A percentile compares a stretch with the other conserved stretches of the same genome.
These are phyloP conservation scores for Steinernema feltiae DNA, from an alignment of 1,140 invertebrate species.

Conservation along the genomic window DNA sequence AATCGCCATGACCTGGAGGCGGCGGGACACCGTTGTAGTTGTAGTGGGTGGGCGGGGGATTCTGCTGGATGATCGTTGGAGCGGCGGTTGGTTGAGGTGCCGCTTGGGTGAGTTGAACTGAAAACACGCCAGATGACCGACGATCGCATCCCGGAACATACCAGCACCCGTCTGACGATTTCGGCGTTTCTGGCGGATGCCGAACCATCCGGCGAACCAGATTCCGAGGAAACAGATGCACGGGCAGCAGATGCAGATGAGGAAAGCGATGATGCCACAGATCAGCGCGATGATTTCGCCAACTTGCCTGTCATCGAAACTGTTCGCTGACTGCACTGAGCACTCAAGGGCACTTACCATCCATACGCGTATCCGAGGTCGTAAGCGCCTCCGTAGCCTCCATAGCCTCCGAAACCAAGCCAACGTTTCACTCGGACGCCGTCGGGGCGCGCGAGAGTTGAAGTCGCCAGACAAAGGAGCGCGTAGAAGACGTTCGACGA, in stretches of 20 bases:
- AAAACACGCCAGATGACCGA: neutral
- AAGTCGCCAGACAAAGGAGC: neutral
- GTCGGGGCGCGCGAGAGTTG: neutral
- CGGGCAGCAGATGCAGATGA: conserved; percentile 7
- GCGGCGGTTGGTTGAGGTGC: neutral
- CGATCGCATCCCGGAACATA: neutral
- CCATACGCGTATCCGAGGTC: neutral
- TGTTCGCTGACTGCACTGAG: neutral
- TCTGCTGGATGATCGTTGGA: neutral
- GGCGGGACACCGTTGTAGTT: neutral
- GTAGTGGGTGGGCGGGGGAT: neutral
- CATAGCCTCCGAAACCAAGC: neutral
- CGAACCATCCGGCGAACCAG: conserved; percentile 10
- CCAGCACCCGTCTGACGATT: neutral
- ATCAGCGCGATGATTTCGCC: neutral
- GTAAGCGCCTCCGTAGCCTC: neutral
- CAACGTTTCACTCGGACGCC: neutral
- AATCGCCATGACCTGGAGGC: neutral
- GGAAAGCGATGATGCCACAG: neutral
- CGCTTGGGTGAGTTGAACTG: neutral
- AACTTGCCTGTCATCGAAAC: conserved; percentile 1
- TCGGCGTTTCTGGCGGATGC: neutral
- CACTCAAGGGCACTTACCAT: neutral
- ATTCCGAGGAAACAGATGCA: neutral
- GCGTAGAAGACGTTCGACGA: neutral